Conservation (phyloP, 2,113 vertebrate species). For the Alectura lathami region DNA sequence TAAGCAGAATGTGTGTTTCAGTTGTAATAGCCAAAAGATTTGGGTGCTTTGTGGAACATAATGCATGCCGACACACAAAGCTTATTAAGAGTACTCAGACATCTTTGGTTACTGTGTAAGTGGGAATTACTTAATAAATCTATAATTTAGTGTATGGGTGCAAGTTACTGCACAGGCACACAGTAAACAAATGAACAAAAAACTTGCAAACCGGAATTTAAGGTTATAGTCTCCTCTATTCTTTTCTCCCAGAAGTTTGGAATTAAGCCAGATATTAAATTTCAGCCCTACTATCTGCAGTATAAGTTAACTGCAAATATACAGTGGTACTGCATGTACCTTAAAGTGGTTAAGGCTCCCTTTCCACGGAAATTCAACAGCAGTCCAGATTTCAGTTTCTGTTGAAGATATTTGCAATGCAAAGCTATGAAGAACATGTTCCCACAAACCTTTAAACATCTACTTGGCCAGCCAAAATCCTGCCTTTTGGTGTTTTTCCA, state of each 20-base stretch:
- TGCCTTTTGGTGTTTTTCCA: background rate
- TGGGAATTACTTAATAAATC: background rate
- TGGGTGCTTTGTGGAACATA: background rate
- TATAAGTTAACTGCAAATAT: background rate
- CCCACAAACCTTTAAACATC: background rate
- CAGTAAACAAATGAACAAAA: fast-evolving
- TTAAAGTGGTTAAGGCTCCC: background rate
- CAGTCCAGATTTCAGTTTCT: background rate
- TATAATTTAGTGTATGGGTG: background rate
- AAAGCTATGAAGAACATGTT: background rate
- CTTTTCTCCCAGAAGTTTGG: background rate
- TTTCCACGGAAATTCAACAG: background rate
- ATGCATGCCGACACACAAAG: background rate
- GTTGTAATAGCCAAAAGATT: background rate
- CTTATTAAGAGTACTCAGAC: background rate
- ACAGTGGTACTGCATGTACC: background rate
- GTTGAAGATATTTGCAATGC: background rate
- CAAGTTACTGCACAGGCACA: background rate
- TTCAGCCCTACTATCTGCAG: background rate
- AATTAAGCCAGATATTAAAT: background rate
- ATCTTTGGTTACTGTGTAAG: background rate
- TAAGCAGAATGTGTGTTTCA: background rate
- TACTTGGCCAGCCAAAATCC: background rate
- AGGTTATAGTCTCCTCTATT: background rate
- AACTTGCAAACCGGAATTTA: background rate